Evolutionary conservation across 2,888 invertebrate species (phyloP), one percentile per base, ranked within the genome.

Genomic region (Augochlorella aurata): DNA sequence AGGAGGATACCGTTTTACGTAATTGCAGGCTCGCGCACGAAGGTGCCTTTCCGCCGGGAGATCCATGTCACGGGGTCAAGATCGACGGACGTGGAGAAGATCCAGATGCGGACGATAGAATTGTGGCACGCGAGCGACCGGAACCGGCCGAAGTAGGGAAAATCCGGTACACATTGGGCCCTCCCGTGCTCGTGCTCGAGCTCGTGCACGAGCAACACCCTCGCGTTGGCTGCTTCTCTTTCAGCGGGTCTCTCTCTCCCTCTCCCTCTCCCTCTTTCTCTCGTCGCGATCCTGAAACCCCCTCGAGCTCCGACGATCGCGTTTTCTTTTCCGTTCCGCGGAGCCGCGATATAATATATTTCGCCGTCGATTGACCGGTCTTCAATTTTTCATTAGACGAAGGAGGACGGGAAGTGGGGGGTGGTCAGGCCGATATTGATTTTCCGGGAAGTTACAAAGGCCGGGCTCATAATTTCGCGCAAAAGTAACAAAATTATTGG

Each of bases 111-210:
- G 74, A 72, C 85, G 86, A 85, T 87, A 85, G 86, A 88, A 86
- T 77, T 50, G 82, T 78, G 87, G 87, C 87, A 87, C 87, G 87
- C 87, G 88, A 88, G 77, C 88, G 68, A 82, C 88, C 88, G 88
- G 88, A 88, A 88, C 85, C 65, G 71, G 76, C 63, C 58, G 75
- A 82, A 83, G 76, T 79, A 78, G 88, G 85, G 86, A 88, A 88
- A 88, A 86, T 88, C 87, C 85, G 86, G 81, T 82, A 38, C 79
- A 71, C 80, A 54, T 77, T 68, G 85, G 76, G 79, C 80, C 76
- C 74, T 79, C 38, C 7, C 38, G 38, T 38, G 38, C 38, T 38
- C 38, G 38, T 38, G 38, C 38, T 38, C 38, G 38, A 38, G 38
- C 38, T 38, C 77, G 70, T 71, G 71, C 77, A 68, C 86, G 77